Evolutionary conservation across 2,113 vertebrate species (phyloP).

Genomic region (Anthoscopus minutus): DNA sequence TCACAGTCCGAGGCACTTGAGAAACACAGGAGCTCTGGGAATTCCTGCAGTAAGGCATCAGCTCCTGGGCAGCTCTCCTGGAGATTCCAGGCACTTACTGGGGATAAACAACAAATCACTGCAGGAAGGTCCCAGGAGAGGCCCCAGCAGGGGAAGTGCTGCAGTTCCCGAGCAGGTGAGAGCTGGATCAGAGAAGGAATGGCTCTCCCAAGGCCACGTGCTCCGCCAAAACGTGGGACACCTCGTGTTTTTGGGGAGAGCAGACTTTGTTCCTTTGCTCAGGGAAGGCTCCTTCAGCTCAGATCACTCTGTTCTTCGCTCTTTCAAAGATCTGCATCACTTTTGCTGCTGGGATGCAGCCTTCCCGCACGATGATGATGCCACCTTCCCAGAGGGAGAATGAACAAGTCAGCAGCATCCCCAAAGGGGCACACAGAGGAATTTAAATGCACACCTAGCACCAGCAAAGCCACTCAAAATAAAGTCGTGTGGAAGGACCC

Average conservation of each 20-base stretch:
- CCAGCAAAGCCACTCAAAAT: neutral
- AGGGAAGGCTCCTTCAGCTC: fast-evolving
- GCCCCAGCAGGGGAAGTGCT: neutral
- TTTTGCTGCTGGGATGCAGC: constrained; percentile 80
- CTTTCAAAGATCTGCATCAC: constrained; percentile 81
- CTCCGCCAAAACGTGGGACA: neutral
- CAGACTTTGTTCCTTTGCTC: neutral
- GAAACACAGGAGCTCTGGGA: neutral
- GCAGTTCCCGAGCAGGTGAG: neutral
- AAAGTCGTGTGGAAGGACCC: neutral
- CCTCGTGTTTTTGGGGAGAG: fast-evolving
- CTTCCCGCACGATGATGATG: constrained; percentile 82
- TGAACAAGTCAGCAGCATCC: neutral
- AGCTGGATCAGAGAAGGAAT: neutral
- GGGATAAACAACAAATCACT: neutral
- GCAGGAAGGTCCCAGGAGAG: neutral
- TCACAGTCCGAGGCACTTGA: neutral
- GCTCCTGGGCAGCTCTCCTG: neutral
- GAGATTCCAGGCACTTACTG: neutral
- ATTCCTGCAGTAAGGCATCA: neutral
- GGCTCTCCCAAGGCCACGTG: neutral
- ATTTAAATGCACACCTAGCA: neutral
- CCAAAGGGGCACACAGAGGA: neutral
- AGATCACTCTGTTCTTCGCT: constrained; percentile 68
- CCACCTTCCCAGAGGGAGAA: constrained; percentile 59